Base-by-base conservation (phyloP, 2,888 invertebrate genomes). In the Limnephilus auricula region DNA sequence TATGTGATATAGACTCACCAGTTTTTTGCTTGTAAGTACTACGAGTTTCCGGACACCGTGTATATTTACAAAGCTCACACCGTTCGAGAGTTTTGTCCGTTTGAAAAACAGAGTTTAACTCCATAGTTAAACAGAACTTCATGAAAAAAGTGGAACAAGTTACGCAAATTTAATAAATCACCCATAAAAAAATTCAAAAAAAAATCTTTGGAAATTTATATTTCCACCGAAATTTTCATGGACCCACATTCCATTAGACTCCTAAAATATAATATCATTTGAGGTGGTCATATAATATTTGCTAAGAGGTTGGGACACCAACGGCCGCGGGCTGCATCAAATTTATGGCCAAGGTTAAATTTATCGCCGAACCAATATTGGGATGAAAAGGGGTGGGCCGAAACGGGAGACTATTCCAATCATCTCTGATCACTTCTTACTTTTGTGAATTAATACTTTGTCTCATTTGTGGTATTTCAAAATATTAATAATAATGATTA, bases 321-420 rank as follows among this genome's bases (percentile, higher is more conserved):
- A 92, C 86, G 91, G 92, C 91, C 92, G 83, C n/a, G 65, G 90
- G 91, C 91, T 90, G 91, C 92, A 93, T 91, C 92, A 93, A 92
- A 93, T 93, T 93, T 93, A 93, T 92, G 90, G 87, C n/a, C 89
- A 83, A 45, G 90, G 87, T 86, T 84, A 65, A 92, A 93, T 93
- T 93, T 93, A 93, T 91, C 89, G 45, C 82, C 90, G n/a, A 89
- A 50, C 88, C 93, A 92, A 93, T 93, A 93, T 92, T 80, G 91
- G 91, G 91, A 93, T 92, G 91, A 92, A 92, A 93, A 92, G 91
- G 91, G 92, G 91, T 91, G 91, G 93, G 92, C 93, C 85, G 85
- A 79, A 65, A n/a, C 40, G 32, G 80, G 65, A 65, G 65, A 25
- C 25, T n/a, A 25, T 65, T 65, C 25, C 65, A 9, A 65, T 65